Base-by-base conservation (phyloP, 2,888 invertebrate species). In the Eilema caniola region DNA sequence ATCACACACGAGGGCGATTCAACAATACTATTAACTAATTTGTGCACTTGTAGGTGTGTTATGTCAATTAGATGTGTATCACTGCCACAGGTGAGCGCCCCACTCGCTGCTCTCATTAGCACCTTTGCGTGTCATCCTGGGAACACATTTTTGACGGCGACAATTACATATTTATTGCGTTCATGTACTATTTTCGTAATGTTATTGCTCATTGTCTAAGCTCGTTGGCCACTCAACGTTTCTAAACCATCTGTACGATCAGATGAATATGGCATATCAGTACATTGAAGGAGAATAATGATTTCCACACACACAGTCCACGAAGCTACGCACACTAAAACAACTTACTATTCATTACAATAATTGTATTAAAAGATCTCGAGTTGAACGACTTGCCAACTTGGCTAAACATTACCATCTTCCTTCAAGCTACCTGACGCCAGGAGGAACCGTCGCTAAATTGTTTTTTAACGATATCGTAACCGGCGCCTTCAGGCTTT, bases 51-150 rank as follows among this genome's bases (percentile, higher is more conserved):
- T 63, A 70, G 73, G 5, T 47, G 41, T n/a, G n/a, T n/a, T n/a
- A n/a, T n/a, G n/a, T n/a, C n/a, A n/a, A 16, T 7, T 12, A 37
- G 33, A 37, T 37, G 33, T 37, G 33, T 11, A 37, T 11, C 12
- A 37, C 33, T n/a, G n/a, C n/a, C n/a, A 0, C 53, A 8, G n/a
- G 53, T 10, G 53, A 47, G 20, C n/a, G 53, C n/a, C 10, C n/a
- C 53, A 14, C n/a, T n/a, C 63, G 53, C 57, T 14, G 66, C 70
- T 72, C 79, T 76, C 62, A 79, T 81, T 81, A 74, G 23, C 62
- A 66, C 20, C 23, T 79, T 79, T 70, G 67, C 70, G 72, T 79
- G 37, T 60, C 64, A 10, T 70, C 67, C 70, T 67, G 70, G 60
- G 64, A 72, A 70, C 69, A 31, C 67, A 62, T 68, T 69, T 66